phyloP scores from a whole-genome alignment of 2,113 vertebrate species.

The Sceloporus undulatus region DNA sequence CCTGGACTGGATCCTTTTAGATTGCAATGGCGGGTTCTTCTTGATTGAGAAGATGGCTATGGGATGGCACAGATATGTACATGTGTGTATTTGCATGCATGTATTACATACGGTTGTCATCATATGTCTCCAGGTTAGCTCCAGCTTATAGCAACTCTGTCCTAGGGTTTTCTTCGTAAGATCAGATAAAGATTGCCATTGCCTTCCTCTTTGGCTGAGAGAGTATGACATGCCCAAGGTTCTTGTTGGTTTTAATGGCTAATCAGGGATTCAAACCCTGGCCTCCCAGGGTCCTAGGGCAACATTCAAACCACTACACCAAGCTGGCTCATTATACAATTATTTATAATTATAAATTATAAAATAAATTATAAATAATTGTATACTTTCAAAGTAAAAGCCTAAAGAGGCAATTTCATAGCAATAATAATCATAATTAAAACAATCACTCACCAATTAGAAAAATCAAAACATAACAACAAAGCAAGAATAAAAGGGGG shows the following conservation, averaged over 20 bases:
- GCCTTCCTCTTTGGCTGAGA: not conserved
- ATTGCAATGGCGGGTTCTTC: not conserved
- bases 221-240: not conserved
- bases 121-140: too few relatives aligned
- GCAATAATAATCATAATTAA: too few relatives aligned
- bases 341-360: too few relatives aligned
- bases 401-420: too few relatives aligned
- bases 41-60: not conserved
- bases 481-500: too few relatives aligned
- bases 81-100: too few relatives aligned
- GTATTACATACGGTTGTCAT: not conserved
- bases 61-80: not conserved
- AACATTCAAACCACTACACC: not conserved
- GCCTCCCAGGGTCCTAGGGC: not conserved
- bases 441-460: too few relatives aligned
- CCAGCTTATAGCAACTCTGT: not conserved
- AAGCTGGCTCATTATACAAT: too few relatives aligned
- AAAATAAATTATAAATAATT: too few relatives aligned
- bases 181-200: not conserved
- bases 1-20: not conserved
- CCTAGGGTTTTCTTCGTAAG: not conserved
- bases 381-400: too few relatives aligned
- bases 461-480: too few relatives aligned
- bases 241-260: not conserved
- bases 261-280: not conserved